These are phyloP conservation scores for Vireo griseus DNA, from an alignment of 2,797 vertebrate genomes.

Conservation along the genomic window DNA sequence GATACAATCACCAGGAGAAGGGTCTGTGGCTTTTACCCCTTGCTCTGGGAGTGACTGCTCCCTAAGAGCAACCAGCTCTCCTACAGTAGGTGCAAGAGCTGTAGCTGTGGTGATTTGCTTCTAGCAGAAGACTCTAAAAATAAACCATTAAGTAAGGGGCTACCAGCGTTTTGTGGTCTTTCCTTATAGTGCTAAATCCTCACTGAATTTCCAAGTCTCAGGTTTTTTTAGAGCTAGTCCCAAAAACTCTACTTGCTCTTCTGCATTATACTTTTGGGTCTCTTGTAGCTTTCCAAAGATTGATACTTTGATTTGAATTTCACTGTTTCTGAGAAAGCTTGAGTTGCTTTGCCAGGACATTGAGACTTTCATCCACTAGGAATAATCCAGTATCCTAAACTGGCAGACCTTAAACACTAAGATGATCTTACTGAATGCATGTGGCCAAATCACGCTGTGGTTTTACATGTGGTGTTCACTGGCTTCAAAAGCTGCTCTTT, in stretches of 20 bases:
- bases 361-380: neutral
- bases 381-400: neutral
- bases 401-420: neutral
- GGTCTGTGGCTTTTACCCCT: fast-evolving
- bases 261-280: neutral
- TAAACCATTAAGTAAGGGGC: fast-evolving
- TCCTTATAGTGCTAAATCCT: neutral
- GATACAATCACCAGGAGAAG: neutral
- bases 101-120: neutral
- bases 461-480: neutral
- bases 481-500: neutral
- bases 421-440: fast-evolving
- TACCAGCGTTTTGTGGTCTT: neutral
- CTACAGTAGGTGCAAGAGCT: neutral
- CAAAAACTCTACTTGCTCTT: neutral
- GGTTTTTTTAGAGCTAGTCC: fast-evolving
- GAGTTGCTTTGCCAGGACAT: neutral
- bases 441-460: neutral
- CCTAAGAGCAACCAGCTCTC: fast-evolving
- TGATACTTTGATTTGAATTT: neutral
- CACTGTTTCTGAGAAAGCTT: neutral
- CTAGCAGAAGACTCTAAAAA: neutral
- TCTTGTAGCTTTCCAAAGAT: neutral
- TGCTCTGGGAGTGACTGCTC: fast-evolving
- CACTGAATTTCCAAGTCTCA: fast-evolving